Base-by-base conservation (phyloP, 1,140 invertebrate genomes). In the Zophobas atratus region DNA sequence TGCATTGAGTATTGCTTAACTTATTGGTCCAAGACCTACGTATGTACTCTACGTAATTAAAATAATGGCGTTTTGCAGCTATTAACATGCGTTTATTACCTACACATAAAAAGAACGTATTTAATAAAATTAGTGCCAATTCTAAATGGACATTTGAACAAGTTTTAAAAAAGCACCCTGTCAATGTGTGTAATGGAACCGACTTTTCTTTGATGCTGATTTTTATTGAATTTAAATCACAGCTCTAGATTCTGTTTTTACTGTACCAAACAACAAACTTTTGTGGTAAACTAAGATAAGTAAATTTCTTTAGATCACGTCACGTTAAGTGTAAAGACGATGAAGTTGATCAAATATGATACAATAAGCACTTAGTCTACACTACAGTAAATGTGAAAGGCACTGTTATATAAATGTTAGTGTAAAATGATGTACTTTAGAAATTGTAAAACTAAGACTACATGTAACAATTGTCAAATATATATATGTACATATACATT, bases 401-500 rank as follows among this genome's bases (percentile, higher is more conserved):
- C 71, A 73, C 71, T 73, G 55, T 55, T 41, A 55, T 55, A 73
- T 72, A 73, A 55, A 56, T 53, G 71, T 73, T 73, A 73, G 71
- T 73, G 71, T 73, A 56, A 73, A 73, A 72, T 72, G 38, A 48
- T 72, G 36, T 72, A 63, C 63, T 73, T 56, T 73, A 73, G 49
- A 56, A 73, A 73, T 41, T 72, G 46, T 73, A 73, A 53, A 73
- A 73, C 71, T 72, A 51, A 53, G 71, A 73, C 55, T 55, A 73
- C 55, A 55, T 38, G 35, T 73, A 73, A 55, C 55, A 49, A 49
- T 51, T 53, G 51, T 73, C 49, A 73, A 71, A 55, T 73, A 73
- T 38, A 73, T 51, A 73, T 73, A 73, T 73, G 56, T 72, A 72
- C 70, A 72, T 51, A 60, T 67, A 67, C 60, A 55, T 73, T 73